Base-by-base conservation (phyloP, 2,888 invertebrate species). In the Blastobasis adustella region DNA sequence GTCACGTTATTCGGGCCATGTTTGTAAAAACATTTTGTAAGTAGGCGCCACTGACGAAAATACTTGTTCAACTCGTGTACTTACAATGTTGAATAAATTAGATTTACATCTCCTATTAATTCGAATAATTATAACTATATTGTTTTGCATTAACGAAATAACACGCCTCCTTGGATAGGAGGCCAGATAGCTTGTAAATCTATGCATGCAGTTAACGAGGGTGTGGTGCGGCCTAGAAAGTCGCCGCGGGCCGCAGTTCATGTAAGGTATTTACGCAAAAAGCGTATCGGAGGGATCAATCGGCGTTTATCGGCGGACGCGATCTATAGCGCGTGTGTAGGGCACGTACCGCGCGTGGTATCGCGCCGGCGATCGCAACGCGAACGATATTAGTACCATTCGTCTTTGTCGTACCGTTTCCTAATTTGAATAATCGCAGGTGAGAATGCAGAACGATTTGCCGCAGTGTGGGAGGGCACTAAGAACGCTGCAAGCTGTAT, bases 401-500 rank as follows among this genome's bases (percentile, higher is more conserved):
- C 87, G 86, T 88, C 88, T 87, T 82, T 87, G 88, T 88, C 88
- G 84, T 83, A 76, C 79, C 79, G 74, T 79, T 86, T 77, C 79
- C 84, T 88, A 82, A 88, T 88, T 88, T 87, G 81, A 87, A 88
- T 88, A 88, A 88, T 88, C 86, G 82, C 73, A 80, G 82, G 85
- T 85, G 82, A 82, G 84, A 86, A 86, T 83, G 75, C 76, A 76
- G 73, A 77, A 75, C 80, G 77, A 83, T 82, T 82, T 79, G 77
- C 79, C 76, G 72, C 75, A 75, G 68, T 67, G 67, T 66, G 65
- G 60, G 63, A 58, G 65, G 68, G 66, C 62, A 65, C 54, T 54
- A 54, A 60, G 61, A 63, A 62, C 59, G 53, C 55, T 61, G 58
- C 58, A 58, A 54, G 54, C 46, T 23, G 39, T 44, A 49, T 39